These are phyloP conservation scores for Allenopithecus nigroviridis DNA, from an alignment of 2,797 vertebrate genomes.

Conservation along the genomic window DNA sequence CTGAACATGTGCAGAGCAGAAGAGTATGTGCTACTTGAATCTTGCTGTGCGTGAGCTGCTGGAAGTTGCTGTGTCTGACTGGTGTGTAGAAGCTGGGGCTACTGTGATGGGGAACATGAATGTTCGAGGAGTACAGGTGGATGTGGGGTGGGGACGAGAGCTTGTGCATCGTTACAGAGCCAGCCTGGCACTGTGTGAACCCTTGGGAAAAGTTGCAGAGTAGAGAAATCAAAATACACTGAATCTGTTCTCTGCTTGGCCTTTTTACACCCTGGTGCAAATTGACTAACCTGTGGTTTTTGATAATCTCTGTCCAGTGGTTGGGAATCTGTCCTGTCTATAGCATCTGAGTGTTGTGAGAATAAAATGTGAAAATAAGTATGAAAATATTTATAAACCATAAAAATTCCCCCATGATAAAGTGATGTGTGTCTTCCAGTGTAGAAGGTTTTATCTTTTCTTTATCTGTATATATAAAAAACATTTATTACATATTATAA, in stretches of 20 bases:
- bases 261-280: background rate
- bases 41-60: background rate
- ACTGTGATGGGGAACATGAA: background rate
- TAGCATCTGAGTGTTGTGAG: background rate
- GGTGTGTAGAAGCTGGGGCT: background rate
- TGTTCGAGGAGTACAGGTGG: background rate
- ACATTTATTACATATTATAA: background rate
- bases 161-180: background rate
- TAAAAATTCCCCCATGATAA: background rate
- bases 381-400: background rate
- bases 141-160: background rate
- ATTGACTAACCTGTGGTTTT: background rate
- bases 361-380: background rate
- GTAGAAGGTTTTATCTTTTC: too few relatives aligned
- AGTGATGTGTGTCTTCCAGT: background rate
- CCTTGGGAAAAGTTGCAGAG: rapidly evolving
- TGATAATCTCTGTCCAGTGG: background rate
- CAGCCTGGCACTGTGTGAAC: rapidly evolving
- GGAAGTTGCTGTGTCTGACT: background rate
- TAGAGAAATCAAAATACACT: background rate
- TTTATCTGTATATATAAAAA: background rate
- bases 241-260: background rate
- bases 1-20: rapidly evolving
- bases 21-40: background rate
- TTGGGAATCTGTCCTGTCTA: background rate